Conservation (phyloP, 2,888 invertebrate species). For the Prenolepis imparis region DNA sequence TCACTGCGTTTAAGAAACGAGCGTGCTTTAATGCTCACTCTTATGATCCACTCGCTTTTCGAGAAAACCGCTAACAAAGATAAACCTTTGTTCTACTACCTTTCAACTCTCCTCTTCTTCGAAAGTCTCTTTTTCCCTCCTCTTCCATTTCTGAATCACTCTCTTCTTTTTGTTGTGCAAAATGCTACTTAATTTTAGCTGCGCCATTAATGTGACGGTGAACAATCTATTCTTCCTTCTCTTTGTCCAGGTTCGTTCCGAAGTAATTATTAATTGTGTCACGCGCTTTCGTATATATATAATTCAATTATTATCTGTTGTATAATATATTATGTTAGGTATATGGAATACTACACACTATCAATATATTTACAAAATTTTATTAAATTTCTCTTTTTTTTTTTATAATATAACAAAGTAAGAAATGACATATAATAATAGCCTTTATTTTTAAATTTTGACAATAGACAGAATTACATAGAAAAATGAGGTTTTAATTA, state of each 20-base stretch:
- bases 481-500: slow-evolving; percentile 63
- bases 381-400: background rate
- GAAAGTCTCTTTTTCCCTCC: slow-evolving; percentile 5
- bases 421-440: background rate
- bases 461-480: slow-evolving; percentile 68
- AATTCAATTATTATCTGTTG: slow-evolving; percentile 13
- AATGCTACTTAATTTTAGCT: slow-evolving; percentile 71
- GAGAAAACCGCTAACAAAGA: slow-evolving; percentile 74
- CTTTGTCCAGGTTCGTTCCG: background rate
- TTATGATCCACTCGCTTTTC: slow-evolving; percentile 73
- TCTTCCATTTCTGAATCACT: slow-evolving; percentile 24
- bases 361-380: background rate
- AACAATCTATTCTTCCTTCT: slow-evolving; percentile 60
- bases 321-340: background rate
- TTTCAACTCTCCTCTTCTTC: slow-evolving; percentile 33
- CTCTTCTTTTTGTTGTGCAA: slow-evolving; percentile 36
- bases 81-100: slow-evolving; percentile 75
- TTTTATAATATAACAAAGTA: background rate
- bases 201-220: slow-evolving; percentile 66
- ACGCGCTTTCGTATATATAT: background rate
- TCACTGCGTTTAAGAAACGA: slow-evolving; percentile 73
- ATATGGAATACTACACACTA: background rate
- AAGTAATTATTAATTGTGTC: slow-evolving; percentile 7
- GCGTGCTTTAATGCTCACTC: slow-evolving; percentile 73
- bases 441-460: background rate